A percentile compares a stretch with the other conserved stretches of the same genome.
Conservation (phyloP, 2,113 vertebrate species). For the Muscicapa adusta region DNA sequence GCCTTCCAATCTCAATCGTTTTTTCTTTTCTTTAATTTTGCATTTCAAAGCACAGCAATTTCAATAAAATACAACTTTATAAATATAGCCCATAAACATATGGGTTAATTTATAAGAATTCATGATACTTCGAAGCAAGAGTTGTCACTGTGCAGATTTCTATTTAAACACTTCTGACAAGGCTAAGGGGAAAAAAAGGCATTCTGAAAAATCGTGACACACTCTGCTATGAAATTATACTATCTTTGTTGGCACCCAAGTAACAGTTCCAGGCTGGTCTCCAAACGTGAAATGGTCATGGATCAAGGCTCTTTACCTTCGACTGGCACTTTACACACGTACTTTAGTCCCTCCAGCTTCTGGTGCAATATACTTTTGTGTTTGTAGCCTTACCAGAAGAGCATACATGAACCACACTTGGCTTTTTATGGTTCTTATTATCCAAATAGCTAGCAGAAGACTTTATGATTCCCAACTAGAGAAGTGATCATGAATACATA, state of each 20-base stretch:
- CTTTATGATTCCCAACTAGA: neutral
- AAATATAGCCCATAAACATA: neutral
- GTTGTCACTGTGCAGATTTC: neutral
- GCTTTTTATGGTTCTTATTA: neutral
- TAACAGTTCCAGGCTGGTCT: neutral
- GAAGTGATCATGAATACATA: neutral
- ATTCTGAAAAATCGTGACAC: conserved; percentile 8
- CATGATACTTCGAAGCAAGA: neutral
- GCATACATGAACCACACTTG: neutral
- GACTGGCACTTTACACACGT: neutral
- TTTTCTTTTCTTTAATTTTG: neutral
- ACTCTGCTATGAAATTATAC: neutral
- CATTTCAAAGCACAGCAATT: neutral
- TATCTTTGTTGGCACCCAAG: neutral
- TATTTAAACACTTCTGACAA: conserved; percentile 13
- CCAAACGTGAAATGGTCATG: neutral
- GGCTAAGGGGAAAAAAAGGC: neutral
- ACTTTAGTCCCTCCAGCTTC: neutral
- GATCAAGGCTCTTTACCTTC: conserved; percentile 13
- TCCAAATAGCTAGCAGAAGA: neutral
- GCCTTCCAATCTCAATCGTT: neutral
- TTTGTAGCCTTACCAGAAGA: neutral
- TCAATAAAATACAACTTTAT: neutral
- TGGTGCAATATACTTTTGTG: neutral
- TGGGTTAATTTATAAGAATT: neutral